Base-by-base conservation (phyloP, 2,113 vertebrate genomes). In the Chaetodon auriga region DNA sequence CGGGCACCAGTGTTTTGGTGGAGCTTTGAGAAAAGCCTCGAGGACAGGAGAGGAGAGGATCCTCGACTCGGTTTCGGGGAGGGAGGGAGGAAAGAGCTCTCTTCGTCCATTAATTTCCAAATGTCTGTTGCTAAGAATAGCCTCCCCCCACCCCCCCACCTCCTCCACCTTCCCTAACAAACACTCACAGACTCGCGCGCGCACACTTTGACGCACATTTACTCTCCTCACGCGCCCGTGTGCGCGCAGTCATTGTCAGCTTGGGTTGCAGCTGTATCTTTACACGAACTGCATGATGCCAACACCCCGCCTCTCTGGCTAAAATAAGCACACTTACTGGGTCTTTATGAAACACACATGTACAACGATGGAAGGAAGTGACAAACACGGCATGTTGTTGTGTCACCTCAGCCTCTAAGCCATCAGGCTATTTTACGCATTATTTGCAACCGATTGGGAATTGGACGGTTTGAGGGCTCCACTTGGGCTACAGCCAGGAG, bases 61-160 rank as follows among this genome's bases (percentile, higher is more conserved):
- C 80, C 73, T 90, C 78, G 75, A 86, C 62, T 88, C 71, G 14
- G 60, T 89, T 78, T 85, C 72, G 14, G 79, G 83, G 79, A 81
- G 85, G 89, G 82, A 70, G 85, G 78, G 79, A 86, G 78, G 71
- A 76, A n/a, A 78, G 72, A 85, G 82, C 86, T 89, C 92, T 93
- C 86, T 92, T 90, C 86, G 81, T 94, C 91, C 92, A 95, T 95
- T 96, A 92, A 95, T 95, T 95, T 93, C 76, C 87, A 94, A 94
- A 94, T 92, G 93, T 94, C 92, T 94, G 92, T 84, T 89, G 87
- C 94, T 94, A 94, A 94, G 89, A 95, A 94, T 95, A 95, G 94
- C 88, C 78, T 63, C 71, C 77, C 73, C 79, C 65, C 30, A 30
- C 30, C 30, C 30, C 30, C 30, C 30, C 30, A 30, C 30, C 30